phyloP scores from a whole-genome alignment of 1,140 invertebrate genomes.

The Bombyx mandarina region DNA sequence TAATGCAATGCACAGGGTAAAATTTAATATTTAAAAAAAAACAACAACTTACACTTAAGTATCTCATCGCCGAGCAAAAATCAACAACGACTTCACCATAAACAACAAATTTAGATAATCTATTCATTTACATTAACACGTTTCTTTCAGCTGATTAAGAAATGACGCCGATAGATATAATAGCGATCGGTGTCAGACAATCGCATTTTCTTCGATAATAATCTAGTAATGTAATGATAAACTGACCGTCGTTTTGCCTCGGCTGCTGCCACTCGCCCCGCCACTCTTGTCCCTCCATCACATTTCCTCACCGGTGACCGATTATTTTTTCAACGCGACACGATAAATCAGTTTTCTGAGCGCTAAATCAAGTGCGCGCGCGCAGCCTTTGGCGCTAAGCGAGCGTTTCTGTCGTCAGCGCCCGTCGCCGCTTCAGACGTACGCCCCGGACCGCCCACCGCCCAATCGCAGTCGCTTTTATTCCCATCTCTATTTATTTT shows the following conservation, averaged over 20 bases:
- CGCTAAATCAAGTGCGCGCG: slow-evolving; percentile 51
- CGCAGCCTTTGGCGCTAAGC: slow-evolving; percentile 48
- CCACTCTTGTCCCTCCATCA: slow-evolving; percentile 65
- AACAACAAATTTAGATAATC: too few relatives aligned
- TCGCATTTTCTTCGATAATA: too few relatives aligned
- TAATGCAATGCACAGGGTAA: too few relatives aligned
- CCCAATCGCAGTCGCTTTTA: slow-evolving; percentile 22
- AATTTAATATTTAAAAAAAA: too few relatives aligned
- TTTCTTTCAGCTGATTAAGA: too few relatives aligned
- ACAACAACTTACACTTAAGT: too few relatives aligned
- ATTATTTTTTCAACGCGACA: slow-evolving; percentile 66
- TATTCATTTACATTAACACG: too few relatives aligned
- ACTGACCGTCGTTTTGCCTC: slow-evolving; percentile 60
- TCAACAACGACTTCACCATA: too few relatives aligned
- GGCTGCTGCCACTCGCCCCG: slow-evolving; percentile 59
- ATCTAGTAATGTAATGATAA: slow-evolving; percentile 4
- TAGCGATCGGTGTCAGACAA: too few relatives aligned
- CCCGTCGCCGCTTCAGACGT: slow-evolving; percentile 17
- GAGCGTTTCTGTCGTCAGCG: slow-evolving; percentile 60
- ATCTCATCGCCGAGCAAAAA: too few relatives aligned
- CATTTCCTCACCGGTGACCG: slow-evolving; percentile 39
- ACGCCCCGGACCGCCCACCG: slow-evolving; percentile 40
- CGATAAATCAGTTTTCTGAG: slow-evolving; percentile 62
- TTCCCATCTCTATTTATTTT: slow-evolving; percentile 32
- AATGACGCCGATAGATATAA: too few relatives aligned